These are phyloP conservation scores for Sarcophaga caerulescens DNA, from an alignment of 2,888 invertebrate species.

Conservation along the genomic window DNA sequence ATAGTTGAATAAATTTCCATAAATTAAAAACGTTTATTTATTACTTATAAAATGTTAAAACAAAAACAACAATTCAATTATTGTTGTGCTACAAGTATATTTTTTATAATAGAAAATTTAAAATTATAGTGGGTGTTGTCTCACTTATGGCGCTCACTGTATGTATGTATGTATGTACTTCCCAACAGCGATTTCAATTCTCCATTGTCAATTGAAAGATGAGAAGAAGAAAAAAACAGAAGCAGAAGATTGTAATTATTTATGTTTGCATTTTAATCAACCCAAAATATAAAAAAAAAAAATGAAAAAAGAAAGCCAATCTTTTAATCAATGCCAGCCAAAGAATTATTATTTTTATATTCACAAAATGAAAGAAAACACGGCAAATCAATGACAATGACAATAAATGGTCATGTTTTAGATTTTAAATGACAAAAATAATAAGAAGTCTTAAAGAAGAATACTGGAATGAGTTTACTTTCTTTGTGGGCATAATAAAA, in stretches of 20 bases:
- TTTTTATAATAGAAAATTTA: too few relatives aligned
- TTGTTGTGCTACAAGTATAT: too few relatives aligned
- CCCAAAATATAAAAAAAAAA: too few relatives aligned
- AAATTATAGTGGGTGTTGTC: too few relatives aligned
- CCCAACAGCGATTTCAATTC: not conserved
- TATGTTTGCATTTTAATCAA: conserved; percentile 62
- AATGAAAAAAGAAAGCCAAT: conserved; percentile 49
- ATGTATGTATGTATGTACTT: not conserved
- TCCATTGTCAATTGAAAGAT: conserved; percentile 14
- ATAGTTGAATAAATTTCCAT: too few relatives aligned
- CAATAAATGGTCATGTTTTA: conserved; percentile 21
- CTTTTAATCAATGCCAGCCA: conserved; percentile 61
- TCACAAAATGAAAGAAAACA: not conserved
- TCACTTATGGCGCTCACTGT: too few relatives aligned
- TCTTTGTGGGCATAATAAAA: too few relatives aligned
- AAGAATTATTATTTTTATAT: conserved; percentile 13
- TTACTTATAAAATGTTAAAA: too few relatives aligned
- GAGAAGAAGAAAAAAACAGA: not conserved
- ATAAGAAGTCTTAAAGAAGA: not conserved
- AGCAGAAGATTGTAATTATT: conserved; percentile 53
- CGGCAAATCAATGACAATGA: not conserved
- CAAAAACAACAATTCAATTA: too few relatives aligned
- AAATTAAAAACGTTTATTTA: too few relatives aligned
- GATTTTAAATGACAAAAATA: not conserved
- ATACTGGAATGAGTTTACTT: too few relatives aligned